These are phyloP conservation scores for Hylyphantes graminicola DNA, from an alignment of 1,140 invertebrate genomes.

Conservation along the genomic window DNA sequence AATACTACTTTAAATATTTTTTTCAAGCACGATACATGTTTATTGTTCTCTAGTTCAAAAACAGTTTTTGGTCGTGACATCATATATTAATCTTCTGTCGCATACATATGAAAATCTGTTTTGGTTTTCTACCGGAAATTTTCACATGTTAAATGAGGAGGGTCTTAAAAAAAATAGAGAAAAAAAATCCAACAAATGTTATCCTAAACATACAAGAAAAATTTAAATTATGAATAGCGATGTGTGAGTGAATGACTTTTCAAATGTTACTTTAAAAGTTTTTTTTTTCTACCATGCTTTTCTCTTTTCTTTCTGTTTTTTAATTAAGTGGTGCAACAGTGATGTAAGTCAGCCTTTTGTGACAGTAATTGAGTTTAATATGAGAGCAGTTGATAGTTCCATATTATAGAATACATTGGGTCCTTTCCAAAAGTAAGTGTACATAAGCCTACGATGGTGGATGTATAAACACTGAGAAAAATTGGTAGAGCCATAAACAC, in stretches of 20 bases:
- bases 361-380: too few species aligned
- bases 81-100: constrained; percentile 48
- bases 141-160: constrained; percentile 14
- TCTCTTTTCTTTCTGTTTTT: background rate
- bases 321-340: background rate
- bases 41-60: constrained; percentile 9
- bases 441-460: too few species aligned
- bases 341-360: background rate
- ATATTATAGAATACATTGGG: too few species aligned
- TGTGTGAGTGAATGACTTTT: constrained; percentile 37
- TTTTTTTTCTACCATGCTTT: constrained; percentile 11
- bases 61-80: constrained; percentile 34
- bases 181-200: constrained; percentile 15
- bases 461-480: too few species aligned
- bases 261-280: constrained; percentile 24
- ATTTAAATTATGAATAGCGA: constrained; percentile 29
- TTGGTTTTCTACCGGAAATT: constrained; percentile 21
- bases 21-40: too few species aligned
- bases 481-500: too few species aligned
- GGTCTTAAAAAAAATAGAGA: constrained; percentile 2
- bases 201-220: constrained; percentile 28
- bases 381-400: too few species aligned
- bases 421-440: too few species aligned
- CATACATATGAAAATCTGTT: constrained; percentile 22
- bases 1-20: too few species aligned